Percentiles rank a stretch among this genome's conserved stretches.
phyloP scores from a whole-genome alignment of 1,140 invertebrate species.

The Stegodyphus mimosarum region DNA sequence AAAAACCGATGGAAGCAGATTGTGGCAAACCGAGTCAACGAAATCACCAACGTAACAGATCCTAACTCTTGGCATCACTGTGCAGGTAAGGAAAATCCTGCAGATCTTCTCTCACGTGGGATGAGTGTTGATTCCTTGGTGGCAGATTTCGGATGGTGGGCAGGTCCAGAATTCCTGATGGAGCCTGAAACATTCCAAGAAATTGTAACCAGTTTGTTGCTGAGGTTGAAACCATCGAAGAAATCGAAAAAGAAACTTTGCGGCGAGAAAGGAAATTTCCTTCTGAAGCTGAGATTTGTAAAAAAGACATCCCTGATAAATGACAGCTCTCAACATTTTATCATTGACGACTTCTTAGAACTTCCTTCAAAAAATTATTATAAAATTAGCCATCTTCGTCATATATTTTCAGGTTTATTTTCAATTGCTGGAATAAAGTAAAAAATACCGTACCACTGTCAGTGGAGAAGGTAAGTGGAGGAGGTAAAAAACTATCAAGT shows the following conservation, averaged over 20 bases:
- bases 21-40: not conserved
- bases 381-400: slow-evolving; percentile 19
- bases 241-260: too few species aligned
- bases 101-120: too few species aligned
- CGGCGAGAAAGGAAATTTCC: too few species aligned
- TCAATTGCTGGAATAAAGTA: not conserved
- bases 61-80: too few species aligned
- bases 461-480: not conserved
- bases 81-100: too few species aligned
- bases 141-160: too few species aligned
- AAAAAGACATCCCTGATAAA: not conserved
- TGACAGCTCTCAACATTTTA: not conserved
- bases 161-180: too few species aligned
- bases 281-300: too few species aligned
- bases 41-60: not conserved
- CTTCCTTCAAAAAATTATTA: slow-evolving; percentile 17
- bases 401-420: slow-evolving; percentile 21
- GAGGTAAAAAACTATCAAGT: not conserved
- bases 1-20: not conserved
- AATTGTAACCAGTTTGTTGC: too few species aligned
- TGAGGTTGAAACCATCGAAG: too few species aligned
- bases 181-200: too few species aligned
- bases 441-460: not conserved
- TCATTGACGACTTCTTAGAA: slow-evolving; percentile 5
- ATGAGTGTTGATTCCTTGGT: too few species aligned